Conservation (phyloP, 2,888 invertebrate genomes). For the Anarsia innoxiella region DNA sequence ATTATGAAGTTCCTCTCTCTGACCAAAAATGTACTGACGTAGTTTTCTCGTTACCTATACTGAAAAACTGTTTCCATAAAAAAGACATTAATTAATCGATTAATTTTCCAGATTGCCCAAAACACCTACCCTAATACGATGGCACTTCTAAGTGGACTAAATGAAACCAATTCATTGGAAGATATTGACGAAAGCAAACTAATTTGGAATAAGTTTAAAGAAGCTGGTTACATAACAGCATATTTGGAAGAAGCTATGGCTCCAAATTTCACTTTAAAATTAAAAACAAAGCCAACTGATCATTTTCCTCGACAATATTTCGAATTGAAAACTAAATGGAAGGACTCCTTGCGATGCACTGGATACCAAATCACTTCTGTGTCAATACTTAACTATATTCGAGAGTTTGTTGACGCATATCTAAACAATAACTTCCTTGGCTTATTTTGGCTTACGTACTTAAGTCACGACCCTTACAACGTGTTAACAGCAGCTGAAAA, state of each 20-base stretch:
- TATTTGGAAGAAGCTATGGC: conserved; percentile 86
- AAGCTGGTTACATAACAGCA: conserved; percentile 85
- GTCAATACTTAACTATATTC: conserved; percentile 78
- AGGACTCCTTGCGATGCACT: conserved; percentile 49
- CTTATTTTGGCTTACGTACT: conserved; percentile 84
- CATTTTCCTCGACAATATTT: conserved; percentile 86
- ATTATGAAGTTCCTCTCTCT: too few relatives aligned
- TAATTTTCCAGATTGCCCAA: conserved; percentile 81
- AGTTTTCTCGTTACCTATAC: too few relatives aligned
- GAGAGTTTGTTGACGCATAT: conserved; percentile 77
- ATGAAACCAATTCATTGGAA: conserved; percentile 61
- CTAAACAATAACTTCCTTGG: conserved; percentile 78
- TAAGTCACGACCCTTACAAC: conserved; percentile 81
- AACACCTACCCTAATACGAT: conserved; percentile 93
- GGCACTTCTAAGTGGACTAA: conserved; percentile 83
- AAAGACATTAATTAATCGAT: too few relatives aligned
- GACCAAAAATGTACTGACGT: too few relatives aligned
- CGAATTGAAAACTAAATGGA: conserved; percentile 73
- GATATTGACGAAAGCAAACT: conserved; percentile 81
- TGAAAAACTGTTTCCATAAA: too few relatives aligned
- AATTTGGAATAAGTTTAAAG: conserved; percentile 86
- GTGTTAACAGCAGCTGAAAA: conserved; percentile 79
- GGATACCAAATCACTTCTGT: conserved; percentile 75
- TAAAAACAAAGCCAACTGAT: conserved; percentile 82
- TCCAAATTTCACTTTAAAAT: conserved; percentile 79